Base-by-base conservation (phyloP, 1,140 invertebrate genomes). In the Scylla paramamosain region DNA sequence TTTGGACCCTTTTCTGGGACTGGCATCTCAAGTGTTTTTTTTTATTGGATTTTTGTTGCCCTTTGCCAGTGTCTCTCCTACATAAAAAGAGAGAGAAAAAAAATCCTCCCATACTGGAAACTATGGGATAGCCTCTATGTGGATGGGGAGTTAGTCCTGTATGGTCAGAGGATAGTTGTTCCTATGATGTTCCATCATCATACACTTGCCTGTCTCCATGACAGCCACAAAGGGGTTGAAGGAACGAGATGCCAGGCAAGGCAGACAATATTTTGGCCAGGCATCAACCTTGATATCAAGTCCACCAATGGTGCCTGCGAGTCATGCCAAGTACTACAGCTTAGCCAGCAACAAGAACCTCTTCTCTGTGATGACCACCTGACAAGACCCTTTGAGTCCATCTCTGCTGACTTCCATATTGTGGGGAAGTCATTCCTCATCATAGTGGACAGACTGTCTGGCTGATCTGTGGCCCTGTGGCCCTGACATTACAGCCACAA, bases 21-120 rank as follows among this genome's bases (percentile, higher is more conserved):
- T n/a, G n/a, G n/a, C n/a, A n/a, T n/a, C n/a, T 48, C 39, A 32
- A 6, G 90, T 0, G n/a, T 93, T 31, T n/a, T n/a, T n/a, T n/a
- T n/a, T n/a, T n/a, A n/a, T n/a, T n/a, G n/a, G n/a, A n/a, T n/a
- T n/a, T n/a, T n/a, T n/a, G n/a, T n/a, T n/a, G n/a, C n/a, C n/a
- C n/a, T n/a, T n/a, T n/a, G n/a, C n/a, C n/a, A n/a, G n/a, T n/a
- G n/a, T n/a, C n/a, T n/a, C n/a, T n/a, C n/a, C n/a, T n/a, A n/a
- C n/a, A n/a, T n/a, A n/a, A n/a, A n/a, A n/a, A n/a, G n/a, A n/a
- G n/a, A n/a, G n/a, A n/a, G n/a, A n/a, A n/a, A n/a, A n/a, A n/a
- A n/a, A n/a, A 20, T 83, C 6, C 77, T 93, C 91, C 91, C 91
- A 16, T 93, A 31, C 59, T 93, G 77, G 59, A 93, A 93, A 39